Conservation (phyloP, 2,888 invertebrate genomes). For the Agrotis clavis region DNA sequence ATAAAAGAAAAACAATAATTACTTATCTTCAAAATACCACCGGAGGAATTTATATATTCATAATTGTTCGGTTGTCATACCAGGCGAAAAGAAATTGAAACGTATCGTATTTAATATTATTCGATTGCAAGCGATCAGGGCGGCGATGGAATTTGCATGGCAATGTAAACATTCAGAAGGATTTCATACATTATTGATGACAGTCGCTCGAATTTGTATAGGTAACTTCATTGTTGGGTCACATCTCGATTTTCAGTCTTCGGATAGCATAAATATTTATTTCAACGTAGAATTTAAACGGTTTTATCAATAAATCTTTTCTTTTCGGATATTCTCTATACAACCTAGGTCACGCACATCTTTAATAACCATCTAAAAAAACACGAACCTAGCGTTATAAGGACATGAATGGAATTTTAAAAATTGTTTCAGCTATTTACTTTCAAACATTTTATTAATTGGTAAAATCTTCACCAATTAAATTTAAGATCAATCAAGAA, state of each 20-base stretch:
- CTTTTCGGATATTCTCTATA: neutral
- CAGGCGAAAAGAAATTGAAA: conserved; percentile 59
- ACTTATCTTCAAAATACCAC: conserved; percentile 1
- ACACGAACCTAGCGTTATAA: neutral
- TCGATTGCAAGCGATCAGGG: conserved; percentile 45
- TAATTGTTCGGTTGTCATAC: conserved; percentile 49
- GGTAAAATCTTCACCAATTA: no score
- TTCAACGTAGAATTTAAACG: neutral
- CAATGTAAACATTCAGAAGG: conserved; percentile 40
- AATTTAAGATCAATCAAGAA: no score
- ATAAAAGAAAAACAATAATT: neutral
- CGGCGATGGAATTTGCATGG: conserved; percentile 46
- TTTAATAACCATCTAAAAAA: neutral
- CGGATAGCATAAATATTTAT: neutral
- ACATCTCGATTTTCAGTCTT: conserved; percentile 30
- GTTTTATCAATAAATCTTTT: no score
- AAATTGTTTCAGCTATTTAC: neutral
- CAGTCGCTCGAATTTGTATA: conserved; percentile 21
- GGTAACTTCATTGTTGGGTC: conserved; percentile 18
- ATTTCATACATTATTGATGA: conserved; percentile 53
- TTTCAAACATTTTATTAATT: neutral
- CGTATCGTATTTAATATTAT: conserved; percentile 39
- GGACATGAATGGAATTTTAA: neutral
- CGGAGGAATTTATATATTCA: conserved; percentile 50
- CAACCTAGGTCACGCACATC: neutral